A percentile compares a stretch with the other conserved stretches of the same genome.
phyloP scores from a whole-genome alignment of 2,888 invertebrate genomes.

The Tetragonula carbonaria region DNA sequence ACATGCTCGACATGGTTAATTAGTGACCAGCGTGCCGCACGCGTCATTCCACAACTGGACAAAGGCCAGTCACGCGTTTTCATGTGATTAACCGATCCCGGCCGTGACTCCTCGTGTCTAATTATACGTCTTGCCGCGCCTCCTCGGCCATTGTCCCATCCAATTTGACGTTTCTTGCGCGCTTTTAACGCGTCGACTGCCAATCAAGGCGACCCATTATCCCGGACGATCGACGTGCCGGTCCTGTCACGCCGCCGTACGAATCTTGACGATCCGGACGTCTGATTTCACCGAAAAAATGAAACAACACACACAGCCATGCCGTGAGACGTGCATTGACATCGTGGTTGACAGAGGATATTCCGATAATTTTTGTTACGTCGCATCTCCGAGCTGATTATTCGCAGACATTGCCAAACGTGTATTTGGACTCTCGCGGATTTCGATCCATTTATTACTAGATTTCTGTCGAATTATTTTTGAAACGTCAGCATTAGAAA shows the following conservation, averaged over 20 bases:
- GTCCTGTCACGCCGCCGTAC: slow-evolving; percentile 31
- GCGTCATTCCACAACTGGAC: not conserved
- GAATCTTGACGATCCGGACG: slow-evolving; percentile 20
- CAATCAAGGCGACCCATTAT: slow-evolving; percentile 52
- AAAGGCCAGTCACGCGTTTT: slow-evolving; percentile 13
- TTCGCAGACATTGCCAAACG: too few relatives aligned
- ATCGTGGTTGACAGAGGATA: not conserved
- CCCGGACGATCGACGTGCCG: slow-evolving; percentile 32
- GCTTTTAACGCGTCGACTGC: slow-evolving; percentile 47
- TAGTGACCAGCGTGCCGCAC: not conserved
- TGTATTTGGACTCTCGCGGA: not conserved
- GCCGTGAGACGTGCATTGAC: not conserved
- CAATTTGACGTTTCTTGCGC: slow-evolving; percentile 42
- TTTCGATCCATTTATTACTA: not conserved
- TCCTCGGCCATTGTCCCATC: slow-evolving; percentile 38
- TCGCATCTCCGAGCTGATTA: not conserved
- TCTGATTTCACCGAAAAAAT: slow-evolving; percentile 22
- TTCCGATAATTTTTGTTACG: not conserved
- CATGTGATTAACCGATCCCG: slow-evolving; percentile 30
- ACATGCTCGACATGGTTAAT: slow-evolving; percentile 10
- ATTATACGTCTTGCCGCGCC: slow-evolving; percentile 42
- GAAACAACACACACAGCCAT: not conserved
- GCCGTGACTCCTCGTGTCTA: slow-evolving; percentile 33
- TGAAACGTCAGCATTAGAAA: too few relatives aligned
- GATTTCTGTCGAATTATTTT: not conserved